A percentile compares a stretch with the other conserved stretches of the same genome.
Conservation (phyloP, 2,888 invertebrate species). For the Drepanosiphum platanoidis region DNA sequence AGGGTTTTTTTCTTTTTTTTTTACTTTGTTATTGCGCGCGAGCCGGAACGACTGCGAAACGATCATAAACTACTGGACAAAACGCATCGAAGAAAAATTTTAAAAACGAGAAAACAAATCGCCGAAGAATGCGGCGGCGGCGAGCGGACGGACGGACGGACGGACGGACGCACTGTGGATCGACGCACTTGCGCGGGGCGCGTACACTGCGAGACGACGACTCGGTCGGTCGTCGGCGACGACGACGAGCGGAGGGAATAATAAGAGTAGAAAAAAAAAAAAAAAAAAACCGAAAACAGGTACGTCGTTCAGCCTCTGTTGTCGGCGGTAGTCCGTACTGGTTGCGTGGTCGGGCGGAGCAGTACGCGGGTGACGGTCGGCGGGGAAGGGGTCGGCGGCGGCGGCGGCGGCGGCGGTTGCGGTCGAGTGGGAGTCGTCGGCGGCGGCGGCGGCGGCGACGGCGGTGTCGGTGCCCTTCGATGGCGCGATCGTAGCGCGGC, state of each 20-base stretch:
- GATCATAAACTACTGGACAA: background rate
- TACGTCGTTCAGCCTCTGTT: conserved; percentile 37
- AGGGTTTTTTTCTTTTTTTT: too few species aligned
- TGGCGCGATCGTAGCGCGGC: conserved; percentile 65
- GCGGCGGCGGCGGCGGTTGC: background rate
- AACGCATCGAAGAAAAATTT: too few species aligned
- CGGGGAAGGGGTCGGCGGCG: conserved; percentile 49
- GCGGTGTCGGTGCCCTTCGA: conserved; percentile 59
- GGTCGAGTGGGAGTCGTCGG: conserved; percentile 58
- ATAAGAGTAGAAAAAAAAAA: background rate
- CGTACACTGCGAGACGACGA: conserved; percentile 31
- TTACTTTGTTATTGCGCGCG: too few species aligned
- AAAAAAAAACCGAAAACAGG: conserved; percentile 24
- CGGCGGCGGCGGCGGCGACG: conserved; percentile 52
- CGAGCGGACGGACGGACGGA: conserved; percentile 4
- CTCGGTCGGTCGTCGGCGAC: too few species aligned
- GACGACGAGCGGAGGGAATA: background rate
- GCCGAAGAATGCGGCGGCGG: background rate
- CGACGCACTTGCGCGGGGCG: conserved; percentile 17
- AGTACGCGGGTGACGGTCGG: conserved; percentile 60
- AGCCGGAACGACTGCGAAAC: background rate
- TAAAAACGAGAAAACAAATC: background rate
- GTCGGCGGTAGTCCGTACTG: conserved; percentile 38
- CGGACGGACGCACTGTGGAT: conserved; percentile 8
- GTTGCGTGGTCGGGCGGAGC: background rate